Base-by-base conservation (phyloP, 2,888 invertebrate species). In the Neoscelio sp. region DNA sequence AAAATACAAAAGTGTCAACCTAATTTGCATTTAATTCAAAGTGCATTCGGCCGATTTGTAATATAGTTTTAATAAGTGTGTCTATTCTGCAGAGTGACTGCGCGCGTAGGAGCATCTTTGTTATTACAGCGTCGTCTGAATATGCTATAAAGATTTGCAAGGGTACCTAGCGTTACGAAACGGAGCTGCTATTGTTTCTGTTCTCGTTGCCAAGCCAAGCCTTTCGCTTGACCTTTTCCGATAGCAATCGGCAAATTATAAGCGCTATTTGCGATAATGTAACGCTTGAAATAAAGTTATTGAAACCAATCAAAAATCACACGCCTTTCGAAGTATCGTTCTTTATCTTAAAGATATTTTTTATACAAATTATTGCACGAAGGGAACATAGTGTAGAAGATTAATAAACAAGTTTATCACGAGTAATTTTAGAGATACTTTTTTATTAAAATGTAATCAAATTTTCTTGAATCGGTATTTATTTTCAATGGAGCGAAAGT, bases 181-280 rank as follows among this genome's bases (percentile, higher is more conserved):
- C 18, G 15, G 17, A 28, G 38, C 12, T 3, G 38, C 56, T 56
- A 56, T 56, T 56, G 56, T 56, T 33, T 56, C 56, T 38, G 38
- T 38, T 38, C 56, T 38, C 38, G 56, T 56, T 56, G 10, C 38
- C 38, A 38, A 56, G 56, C 56, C 56, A 26, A 56, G 56, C 56
- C 56, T 56, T 56, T 56, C 56, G 56, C 56, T 56, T 56, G 56
- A 56, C 56, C 56, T 56, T 56, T 56, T 56, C 38, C 2, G 23
- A 18, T 10, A 5, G 38, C 1, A 20, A 38, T 33, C 23, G 17
- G 12, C 20, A 18, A 33, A 54, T 54, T 17, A 38, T 10, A 38
- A 38, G 10, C 38, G 13, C 12, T 13, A 13, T 38, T 3, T 38
- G 12, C 10, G 38, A 38, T 38, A 38, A 10, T 13, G 38, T 10